These are phyloP conservation scores for Amiota communis DNA, from an alignment of 2,888 invertebrate species.

Conservation along the genomic window DNA sequence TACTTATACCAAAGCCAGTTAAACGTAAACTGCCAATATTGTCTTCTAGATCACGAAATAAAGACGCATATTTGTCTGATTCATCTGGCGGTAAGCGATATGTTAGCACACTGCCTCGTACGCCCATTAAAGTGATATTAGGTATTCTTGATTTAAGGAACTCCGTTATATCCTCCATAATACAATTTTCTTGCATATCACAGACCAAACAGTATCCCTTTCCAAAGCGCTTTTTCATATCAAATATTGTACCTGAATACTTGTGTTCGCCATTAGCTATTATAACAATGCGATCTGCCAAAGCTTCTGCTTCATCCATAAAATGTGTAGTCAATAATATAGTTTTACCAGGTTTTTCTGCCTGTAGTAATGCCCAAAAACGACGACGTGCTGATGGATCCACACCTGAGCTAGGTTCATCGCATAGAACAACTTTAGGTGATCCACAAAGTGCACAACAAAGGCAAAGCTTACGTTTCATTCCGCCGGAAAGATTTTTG, in stretches of 20 bases:
- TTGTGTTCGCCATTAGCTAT: conserved; percentile 85
- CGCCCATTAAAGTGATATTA: conserved; percentile 77
- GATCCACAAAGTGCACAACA: conserved; percentile 83
- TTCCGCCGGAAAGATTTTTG: conserved; percentile 80
- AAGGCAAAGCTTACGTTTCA: conserved; percentile 82
- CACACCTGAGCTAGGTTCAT: conserved; percentile 87
- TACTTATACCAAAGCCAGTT: conserved; percentile 83
- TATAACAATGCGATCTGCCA: conserved; percentile 88
- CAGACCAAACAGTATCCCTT: conserved; percentile 83
- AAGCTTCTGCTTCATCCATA: conserved; percentile 90
- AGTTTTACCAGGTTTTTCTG: conserved; percentile 81
- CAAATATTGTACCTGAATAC: conserved; percentile 84
- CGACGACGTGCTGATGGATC: conserved; percentile 86
- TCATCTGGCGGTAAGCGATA: conserved; percentile 79
- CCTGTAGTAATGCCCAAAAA: conserved; percentile 85
- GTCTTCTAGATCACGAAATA: conserved; percentile 79
- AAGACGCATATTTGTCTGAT: conserved; percentile 76
- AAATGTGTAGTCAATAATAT: conserved; percentile 87
- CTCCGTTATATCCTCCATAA: conserved; percentile 74
- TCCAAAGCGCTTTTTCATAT: conserved; percentile 85
- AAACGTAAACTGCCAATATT: conserved; percentile 76
- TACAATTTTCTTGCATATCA: conserved; percentile 73
- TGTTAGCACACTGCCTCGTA: conserved; percentile 81
- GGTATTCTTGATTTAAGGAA: conserved; percentile 78
- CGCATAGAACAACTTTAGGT: conserved; percentile 80